phyloP scores from a whole-genome alignment of 2,797 vertebrate species.

The Furcifer pardalis region DNA sequence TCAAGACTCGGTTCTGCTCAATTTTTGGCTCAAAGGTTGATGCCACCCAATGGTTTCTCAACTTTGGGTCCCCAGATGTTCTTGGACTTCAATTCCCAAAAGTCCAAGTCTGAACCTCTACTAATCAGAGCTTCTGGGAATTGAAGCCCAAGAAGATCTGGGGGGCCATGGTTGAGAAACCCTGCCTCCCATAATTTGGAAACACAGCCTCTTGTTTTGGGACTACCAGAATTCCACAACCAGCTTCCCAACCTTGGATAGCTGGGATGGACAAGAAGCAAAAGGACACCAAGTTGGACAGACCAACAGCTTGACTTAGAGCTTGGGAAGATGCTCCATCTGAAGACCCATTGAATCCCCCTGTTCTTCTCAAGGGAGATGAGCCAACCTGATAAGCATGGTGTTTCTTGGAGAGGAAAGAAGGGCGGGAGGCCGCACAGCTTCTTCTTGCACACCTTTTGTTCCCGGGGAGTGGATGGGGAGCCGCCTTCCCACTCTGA shows the following conservation, averaged over 20 bases:
- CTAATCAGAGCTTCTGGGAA: too few relatives aligned
- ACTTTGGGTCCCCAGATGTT: too few relatives aligned
- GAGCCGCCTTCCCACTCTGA: conserved; percentile 12
- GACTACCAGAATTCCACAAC: not conserved
- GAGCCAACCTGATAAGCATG: conserved; percentile 33
- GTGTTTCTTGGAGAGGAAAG: not conserved
- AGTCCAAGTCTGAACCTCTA: too few relatives aligned
- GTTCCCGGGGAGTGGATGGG: conserved; percentile 11
- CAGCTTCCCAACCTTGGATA: not conserved
- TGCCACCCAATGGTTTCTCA: too few relatives aligned
- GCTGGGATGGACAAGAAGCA: too few relatives aligned
- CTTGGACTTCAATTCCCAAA: too few relatives aligned
- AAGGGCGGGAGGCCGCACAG: not conserved
- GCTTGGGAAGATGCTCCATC: too few relatives aligned
- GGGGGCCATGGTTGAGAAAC: too few relatives aligned
- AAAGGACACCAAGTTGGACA: too few relatives aligned
- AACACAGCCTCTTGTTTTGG: not conserved
- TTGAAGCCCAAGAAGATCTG: too few relatives aligned
- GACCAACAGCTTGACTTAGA: too few relatives aligned
- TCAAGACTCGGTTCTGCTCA: too few relatives aligned
- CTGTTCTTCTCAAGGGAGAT: not conserved
- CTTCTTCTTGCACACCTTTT: conserved; percentile 19
- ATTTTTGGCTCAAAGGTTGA: not conserved
- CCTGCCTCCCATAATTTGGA: not conserved
- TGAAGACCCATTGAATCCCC: not conserved